A percentile compares a stretch with the other conserved stretches of the same genome.
phyloP scores from a whole-genome alignment of 1,140 invertebrate genomes.

The Penaeus chinensis region DNA sequence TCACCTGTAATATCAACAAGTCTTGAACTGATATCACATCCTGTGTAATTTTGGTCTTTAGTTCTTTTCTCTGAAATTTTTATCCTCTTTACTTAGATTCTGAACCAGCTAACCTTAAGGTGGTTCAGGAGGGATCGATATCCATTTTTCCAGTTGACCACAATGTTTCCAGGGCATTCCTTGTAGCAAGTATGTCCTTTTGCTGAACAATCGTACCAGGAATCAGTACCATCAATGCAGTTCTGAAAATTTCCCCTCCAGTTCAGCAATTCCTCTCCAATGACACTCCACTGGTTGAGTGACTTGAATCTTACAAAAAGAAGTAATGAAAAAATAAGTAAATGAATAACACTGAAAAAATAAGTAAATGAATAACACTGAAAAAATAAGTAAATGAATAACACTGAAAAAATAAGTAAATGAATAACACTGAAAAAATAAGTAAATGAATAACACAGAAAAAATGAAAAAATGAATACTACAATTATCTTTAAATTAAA shows the following conservation, averaged over 20 bases:
- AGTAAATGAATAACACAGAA: too few species aligned
- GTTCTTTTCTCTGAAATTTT: neutral
- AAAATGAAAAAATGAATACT: too few species aligned
- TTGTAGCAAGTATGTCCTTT: slow-evolving; percentile 72
- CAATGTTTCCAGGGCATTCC: slow-evolving; percentile 73
- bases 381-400: too few species aligned
- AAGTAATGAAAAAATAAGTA: neutral
- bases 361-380: too few species aligned
- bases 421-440: too few species aligned
- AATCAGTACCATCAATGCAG: slow-evolving; percentile 73
- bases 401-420: neutral
- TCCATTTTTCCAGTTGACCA: slow-evolving; percentile 73
- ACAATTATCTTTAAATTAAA: too few species aligned
- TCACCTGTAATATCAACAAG: too few species aligned
- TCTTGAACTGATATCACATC: too few species aligned
- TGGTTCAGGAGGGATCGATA: slow-evolving; percentile 29
- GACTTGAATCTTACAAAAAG: slow-evolving; percentile 30
- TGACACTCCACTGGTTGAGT: slow-evolving; percentile 39
- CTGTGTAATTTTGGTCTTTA: neutral
- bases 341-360: too few species aligned
- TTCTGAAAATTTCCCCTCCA: slow-evolving; percentile 73
- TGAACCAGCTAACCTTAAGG: slow-evolving; percentile 13
- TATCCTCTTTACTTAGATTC: neutral
- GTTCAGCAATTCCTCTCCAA: slow-evolving; percentile 65
- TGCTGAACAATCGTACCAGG: slow-evolving; percentile 74